These are phyloP conservation scores for Altica lythri DNA, from an alignment of 2,888 invertebrate species.

Conservation along the genomic window DNA sequence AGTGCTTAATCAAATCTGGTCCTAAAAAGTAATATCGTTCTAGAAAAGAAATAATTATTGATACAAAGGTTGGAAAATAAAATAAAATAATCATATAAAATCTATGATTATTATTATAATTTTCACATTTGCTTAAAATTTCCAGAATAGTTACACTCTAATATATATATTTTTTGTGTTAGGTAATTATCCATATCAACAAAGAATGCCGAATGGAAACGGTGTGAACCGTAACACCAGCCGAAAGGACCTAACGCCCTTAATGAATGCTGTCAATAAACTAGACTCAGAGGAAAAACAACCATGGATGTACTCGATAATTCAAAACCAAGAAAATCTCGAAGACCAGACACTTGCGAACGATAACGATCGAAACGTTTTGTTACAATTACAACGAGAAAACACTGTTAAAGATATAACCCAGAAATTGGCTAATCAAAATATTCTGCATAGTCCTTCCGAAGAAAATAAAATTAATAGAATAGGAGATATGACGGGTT, in stretches of 20 bases:
- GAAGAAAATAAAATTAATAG: constrained; percentile 67
- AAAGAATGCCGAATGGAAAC: constrained; percentile 65
- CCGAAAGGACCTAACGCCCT: constrained; percentile 61
- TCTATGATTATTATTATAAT: too few relatives aligned
- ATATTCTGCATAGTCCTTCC: constrained; percentile 60
- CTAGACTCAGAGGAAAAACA: constrained; percentile 61
- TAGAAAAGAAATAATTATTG: too few relatives aligned
- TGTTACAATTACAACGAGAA: constrained; percentile 76
- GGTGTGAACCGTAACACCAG: constrained; percentile 57
- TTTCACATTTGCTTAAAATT: too few relatives aligned
- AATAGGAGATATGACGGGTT: constrained; percentile 84
- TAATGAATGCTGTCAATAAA: constrained; percentile 63
- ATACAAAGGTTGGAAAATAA: too few relatives aligned
- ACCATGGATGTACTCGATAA: constrained; percentile 53
- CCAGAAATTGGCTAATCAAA: constrained; percentile 79
- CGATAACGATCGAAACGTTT: constrained; percentile 61
- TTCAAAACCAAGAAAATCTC: constrained; percentile 45
- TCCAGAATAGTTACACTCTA: too few relatives aligned
- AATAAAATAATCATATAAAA: too few relatives aligned
- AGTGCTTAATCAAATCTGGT: too few relatives aligned
- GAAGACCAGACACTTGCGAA: constrained; percentile 59
- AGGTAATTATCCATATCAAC: constrained; percentile 67
- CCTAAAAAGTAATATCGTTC: too few relatives aligned
- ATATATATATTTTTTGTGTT: too few relatives aligned
- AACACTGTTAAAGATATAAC: constrained; percentile 88